Percentiles rank a stretch among this genome's conserved stretches.
phyloP scores from a whole-genome alignment of 2,113 vertebrate species.

The Bujurquina vittata region DNA sequence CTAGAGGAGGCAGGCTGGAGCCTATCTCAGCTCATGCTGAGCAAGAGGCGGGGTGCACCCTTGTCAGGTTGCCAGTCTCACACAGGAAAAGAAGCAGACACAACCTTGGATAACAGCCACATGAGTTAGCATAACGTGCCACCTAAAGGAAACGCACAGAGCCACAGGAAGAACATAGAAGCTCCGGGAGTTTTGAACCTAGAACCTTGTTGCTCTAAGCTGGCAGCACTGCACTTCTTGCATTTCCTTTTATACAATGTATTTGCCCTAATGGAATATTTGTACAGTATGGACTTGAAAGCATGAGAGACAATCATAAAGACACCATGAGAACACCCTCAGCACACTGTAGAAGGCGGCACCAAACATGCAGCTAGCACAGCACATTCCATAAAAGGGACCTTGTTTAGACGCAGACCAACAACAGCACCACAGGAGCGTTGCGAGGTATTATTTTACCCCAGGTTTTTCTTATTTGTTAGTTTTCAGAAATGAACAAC shows the following conservation, averaged over 20 bases:
- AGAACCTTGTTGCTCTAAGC: background rate
- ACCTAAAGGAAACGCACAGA: background rate
- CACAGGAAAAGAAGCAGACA: background rate
- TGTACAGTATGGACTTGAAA: background rate
- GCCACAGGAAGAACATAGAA: background rate
- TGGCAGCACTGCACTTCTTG: background rate
- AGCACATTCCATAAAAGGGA: constrained; percentile 39
- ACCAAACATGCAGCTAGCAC: constrained; percentile 7
- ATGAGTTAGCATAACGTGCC: background rate
- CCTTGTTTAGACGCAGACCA: constrained; percentile 45
- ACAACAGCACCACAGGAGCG: constrained; percentile 8
- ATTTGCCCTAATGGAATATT: background rate
- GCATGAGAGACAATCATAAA: background rate
- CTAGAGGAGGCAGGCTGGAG: background rate
- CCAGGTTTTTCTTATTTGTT: constrained; percentile 49
- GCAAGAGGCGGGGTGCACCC: background rate
- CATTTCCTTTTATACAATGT: background rate
- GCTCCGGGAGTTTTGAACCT: background rate
- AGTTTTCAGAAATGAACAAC: constrained; percentile 58
- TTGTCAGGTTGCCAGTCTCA: background rate
- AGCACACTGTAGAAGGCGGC: constrained; percentile 10
- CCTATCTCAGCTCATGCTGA: background rate
- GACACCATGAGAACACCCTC: background rate
- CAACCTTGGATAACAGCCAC: background rate
- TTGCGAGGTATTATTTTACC: constrained; percentile 17